Conservation (phyloP, 1,140 invertebrate genomes). For the Proctacanthus coquilletti region DNA sequence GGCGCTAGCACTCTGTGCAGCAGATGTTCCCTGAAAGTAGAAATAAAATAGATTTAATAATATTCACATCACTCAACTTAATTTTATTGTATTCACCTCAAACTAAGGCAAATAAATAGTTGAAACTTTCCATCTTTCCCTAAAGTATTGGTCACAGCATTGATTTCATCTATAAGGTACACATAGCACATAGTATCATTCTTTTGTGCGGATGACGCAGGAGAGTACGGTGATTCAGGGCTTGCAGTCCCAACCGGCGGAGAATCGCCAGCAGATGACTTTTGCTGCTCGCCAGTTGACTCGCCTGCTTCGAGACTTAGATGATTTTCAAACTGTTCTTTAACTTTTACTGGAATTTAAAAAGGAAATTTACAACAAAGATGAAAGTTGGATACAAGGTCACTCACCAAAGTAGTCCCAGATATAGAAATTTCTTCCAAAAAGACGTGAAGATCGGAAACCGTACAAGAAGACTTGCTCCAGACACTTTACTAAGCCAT, state of each 20-base stretch:
- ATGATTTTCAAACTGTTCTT: conserved; percentile 67
- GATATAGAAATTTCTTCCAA: conserved; percentile 86
- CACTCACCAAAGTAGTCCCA: conserved; percentile 93
- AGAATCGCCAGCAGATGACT: conserved; percentile 27
- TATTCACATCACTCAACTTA: not conserved
- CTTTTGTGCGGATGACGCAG: conserved; percentile 37
- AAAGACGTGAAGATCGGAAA: conserved; percentile 80
- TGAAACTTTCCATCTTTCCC: conserved; percentile 99
- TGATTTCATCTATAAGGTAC: conserved; percentile 70
- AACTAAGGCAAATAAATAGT: conserved; percentile 82
- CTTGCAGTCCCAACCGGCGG: conserved; percentile 26
- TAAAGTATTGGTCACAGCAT: conserved; percentile 62
- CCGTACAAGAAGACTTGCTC: conserved; percentile 90
- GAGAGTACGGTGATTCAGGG: conserved; percentile 23
- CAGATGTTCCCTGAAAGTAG: conserved; percentile 68
- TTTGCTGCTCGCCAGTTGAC: no score
- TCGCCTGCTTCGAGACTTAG: conserved; percentile 49
- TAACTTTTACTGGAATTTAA: conserved; percentile 55
- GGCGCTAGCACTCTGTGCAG: conserved; percentile 76
- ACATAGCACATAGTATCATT: conserved; percentile 59
- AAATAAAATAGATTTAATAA: conserved; percentile 8
- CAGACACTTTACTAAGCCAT: conserved; percentile 79
- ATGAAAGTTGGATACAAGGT: conserved; percentile 1
- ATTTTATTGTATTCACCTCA: conserved; percentile 22
- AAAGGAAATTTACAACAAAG: conserved; percentile 1